Conservation (phyloP, 2,797 vertebrate genomes). For the Dendrocincla tyrannina region DNA sequence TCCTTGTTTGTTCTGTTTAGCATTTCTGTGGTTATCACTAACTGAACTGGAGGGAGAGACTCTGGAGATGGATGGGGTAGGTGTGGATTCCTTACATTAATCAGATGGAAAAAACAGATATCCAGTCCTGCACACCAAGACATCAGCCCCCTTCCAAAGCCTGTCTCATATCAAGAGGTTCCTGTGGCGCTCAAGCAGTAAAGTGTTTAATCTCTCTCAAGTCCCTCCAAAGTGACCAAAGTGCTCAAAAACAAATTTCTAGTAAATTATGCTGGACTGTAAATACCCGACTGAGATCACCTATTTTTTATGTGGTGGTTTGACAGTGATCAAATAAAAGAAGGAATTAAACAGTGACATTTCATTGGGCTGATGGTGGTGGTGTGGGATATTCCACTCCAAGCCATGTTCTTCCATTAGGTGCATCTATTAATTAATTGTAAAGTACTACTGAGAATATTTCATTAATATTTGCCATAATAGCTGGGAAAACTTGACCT, state of each 20-base stretch:
- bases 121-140: constrained; percentile 46
- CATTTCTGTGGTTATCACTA: constrained; percentile 66
- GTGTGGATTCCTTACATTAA: constrained; percentile 25
- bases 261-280: not conserved
- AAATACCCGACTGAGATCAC: not conserved
- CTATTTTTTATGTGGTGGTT: not conserved
- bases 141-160: constrained; percentile 10
- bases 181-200: constrained; percentile 39
- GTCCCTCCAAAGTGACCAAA: constrained; percentile 33
- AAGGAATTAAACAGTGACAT: not conserved
- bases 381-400: not conserved
- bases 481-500: not conserved
- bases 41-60: constrained; percentile 56
- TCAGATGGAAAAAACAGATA: constrained; percentile 62
- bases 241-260: not conserved
- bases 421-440: not conserved
- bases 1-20: constrained; percentile 67
- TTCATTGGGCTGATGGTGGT: not conserved
- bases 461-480: not conserved
- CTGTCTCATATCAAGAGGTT: constrained; percentile 25
- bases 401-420: not conserved
- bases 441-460: not conserved
- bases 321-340: not conserved
- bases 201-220: constrained; percentile 43
- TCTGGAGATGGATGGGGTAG: constrained; percentile 11